These are phyloP conservation scores for Tragopan temminckii DNA, from an alignment of 2,797 vertebrate species.

Conservation along the genomic window DNA sequence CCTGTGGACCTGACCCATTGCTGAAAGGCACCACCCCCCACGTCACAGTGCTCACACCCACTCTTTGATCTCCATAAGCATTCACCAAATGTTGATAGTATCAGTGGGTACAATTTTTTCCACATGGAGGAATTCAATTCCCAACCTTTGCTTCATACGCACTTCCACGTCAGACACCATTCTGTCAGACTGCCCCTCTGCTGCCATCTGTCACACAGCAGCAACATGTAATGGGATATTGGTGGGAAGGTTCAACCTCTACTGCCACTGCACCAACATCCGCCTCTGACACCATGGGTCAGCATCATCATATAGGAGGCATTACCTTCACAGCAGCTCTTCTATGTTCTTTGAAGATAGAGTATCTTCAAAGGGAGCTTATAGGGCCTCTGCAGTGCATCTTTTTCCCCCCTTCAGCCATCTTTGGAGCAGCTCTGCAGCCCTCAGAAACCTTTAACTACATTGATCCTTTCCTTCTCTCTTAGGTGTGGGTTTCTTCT, in stretches of 20 bases:
- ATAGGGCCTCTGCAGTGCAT: rapidly evolving
- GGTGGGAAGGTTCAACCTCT: not conserved
- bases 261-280: not conserved
- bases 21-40: not conserved
- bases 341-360: not conserved
- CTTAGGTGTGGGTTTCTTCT: rapidly evolving
- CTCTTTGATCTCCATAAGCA: not conserved
- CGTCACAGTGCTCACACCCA: not conserved
- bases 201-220: not conserved
- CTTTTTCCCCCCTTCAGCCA: not conserved
- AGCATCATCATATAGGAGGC: not conserved
- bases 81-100: not conserved
- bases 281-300: not conserved
- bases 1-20: not conserved
- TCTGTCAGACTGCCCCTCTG: not conserved
- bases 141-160: not conserved
- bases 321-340: not conserved
- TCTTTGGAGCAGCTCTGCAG: not conserved
- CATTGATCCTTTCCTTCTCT: not conserved
- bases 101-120: not conserved
- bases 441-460: rapidly evolving
- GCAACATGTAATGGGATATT: not conserved
- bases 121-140: not conserved
- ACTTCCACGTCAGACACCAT: not conserved
- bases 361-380: not conserved